A percentile compares a stretch with the other conserved stretches of the same genome.
Evolutionary conservation across 2,888 invertebrate species (phyloP).

Genomic region (Ormyrus labotus): DNA sequence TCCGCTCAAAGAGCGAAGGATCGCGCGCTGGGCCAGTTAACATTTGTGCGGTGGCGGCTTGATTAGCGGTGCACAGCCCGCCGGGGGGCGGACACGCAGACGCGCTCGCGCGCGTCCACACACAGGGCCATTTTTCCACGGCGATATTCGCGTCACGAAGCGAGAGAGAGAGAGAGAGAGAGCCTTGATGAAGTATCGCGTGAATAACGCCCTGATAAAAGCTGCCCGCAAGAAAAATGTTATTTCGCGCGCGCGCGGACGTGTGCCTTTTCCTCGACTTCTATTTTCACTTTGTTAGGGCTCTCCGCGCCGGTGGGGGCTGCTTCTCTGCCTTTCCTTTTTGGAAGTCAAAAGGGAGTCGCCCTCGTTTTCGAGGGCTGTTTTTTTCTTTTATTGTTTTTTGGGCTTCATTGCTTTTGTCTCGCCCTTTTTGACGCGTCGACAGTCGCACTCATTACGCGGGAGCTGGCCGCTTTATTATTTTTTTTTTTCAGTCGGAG

Average conservation of each 20-base stretch:
- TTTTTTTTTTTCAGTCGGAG: not conserved
- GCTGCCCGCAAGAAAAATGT: slow-evolving; percentile 30
- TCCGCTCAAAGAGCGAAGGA: slow-evolving; percentile 26
- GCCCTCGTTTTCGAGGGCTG: not conserved
- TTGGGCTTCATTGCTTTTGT: too few species aligned
- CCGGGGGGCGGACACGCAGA: not conserved
- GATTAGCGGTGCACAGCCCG: slow-evolving; percentile 41
- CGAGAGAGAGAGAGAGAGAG: not conserved
- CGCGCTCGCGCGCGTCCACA: not conserved
- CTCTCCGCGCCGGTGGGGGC: too few species aligned
- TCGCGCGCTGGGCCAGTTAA: slow-evolving; percentile 42
- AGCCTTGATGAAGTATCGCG: slow-evolving; percentile 45
- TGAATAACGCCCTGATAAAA: slow-evolving; percentile 46
- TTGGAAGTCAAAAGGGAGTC: too few species aligned
- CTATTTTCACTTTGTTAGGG: slow-evolving; percentile 22
- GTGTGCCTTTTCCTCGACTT: not conserved
- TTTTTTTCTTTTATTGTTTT: slow-evolving; percentile 1
- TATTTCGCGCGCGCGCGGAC: slow-evolving; percentile 10
- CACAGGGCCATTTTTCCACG: slow-evolving; percentile 24
- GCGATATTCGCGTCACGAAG: slow-evolving; percentile 52
- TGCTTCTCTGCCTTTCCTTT: too few species aligned
- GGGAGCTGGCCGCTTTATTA: too few species aligned
- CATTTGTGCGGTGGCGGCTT: slow-evolving; percentile 47
- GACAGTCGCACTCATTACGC: too few species aligned
- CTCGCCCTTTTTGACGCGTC: too few species aligned